These are phyloP conservation scores for Aphodius granarius DNA, from an alignment of 2,888 invertebrate genomes.

Conservation along the genomic window DNA sequence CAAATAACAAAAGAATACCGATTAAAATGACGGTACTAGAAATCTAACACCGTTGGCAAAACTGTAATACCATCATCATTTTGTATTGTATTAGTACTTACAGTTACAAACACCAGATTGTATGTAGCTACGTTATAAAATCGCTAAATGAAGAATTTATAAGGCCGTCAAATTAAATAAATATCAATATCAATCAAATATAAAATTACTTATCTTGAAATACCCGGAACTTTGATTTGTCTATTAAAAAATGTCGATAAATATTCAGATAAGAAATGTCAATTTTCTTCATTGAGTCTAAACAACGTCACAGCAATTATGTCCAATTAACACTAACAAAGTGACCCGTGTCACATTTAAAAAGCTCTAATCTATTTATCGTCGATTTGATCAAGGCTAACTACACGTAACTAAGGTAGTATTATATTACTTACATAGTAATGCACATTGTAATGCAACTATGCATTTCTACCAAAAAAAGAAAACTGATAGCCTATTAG, in stretches of 20 bases:
- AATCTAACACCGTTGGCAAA: neutral
- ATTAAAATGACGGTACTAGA: neutral
- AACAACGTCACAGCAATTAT: neutral
- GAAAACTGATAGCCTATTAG: neutral
- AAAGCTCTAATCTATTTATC: neutral
- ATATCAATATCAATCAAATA: neutral
- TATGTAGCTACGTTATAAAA: neutral
- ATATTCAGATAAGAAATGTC: neutral
- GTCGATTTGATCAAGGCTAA: neutral
- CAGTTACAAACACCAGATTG: neutral
- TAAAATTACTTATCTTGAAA: neutral
- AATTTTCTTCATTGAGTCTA: neutral
- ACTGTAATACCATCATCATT: neutral
- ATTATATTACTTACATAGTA: neutral
- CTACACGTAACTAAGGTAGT: neutral
- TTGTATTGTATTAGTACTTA: neutral
- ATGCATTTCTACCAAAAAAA: neutral
- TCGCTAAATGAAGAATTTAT: no score
- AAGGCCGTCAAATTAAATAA: neutral
- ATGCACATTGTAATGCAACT: neutral
- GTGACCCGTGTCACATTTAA: neutral
- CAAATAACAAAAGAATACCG: neutral
- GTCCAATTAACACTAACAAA: neutral
- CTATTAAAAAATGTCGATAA: neutral
- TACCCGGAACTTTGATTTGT: neutral